Evolutionary conservation across 2,797 vertebrate genomes (phyloP).

Genomic region (Limnodromus scolopaceus): DNA sequence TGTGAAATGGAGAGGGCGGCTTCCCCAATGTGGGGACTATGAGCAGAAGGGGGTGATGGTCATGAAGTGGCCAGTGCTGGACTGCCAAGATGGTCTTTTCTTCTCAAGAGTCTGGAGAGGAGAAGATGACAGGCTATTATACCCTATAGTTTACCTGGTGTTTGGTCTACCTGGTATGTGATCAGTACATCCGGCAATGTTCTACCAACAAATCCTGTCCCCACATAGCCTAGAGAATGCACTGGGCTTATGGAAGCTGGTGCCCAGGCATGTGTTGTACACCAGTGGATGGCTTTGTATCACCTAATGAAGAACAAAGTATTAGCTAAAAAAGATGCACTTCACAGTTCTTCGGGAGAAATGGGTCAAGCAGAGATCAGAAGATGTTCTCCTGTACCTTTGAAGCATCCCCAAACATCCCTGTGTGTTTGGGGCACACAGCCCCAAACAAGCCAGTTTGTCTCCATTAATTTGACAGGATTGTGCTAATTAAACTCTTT

Average conservation of each 20-base stretch:
- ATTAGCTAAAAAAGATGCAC: neutral
- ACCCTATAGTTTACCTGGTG: neutral
- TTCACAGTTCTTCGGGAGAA: neutral
- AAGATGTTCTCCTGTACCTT: neutral
- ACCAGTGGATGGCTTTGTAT: neutral
- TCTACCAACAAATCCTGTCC: neutral
- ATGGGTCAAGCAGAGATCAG: neutral
- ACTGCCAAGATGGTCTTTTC: neutral
- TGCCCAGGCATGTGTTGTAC: neutral
- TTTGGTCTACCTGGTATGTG: neutral
- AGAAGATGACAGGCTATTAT: neutral
- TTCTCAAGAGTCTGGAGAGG: neutral
- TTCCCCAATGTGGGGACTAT: neutral
- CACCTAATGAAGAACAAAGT: neutral
- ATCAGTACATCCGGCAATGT: neutral
- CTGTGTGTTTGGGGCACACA: neutral
- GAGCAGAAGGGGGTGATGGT: neutral
- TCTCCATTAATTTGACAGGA: neutral
- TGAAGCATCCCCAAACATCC: fast-evolving
- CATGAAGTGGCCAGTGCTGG: neutral
- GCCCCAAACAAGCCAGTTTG: neutral
- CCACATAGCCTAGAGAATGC: neutral
- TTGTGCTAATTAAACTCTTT: neutral
- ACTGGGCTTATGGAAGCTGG: neutral
- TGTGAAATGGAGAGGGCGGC: slow-evolving; percentile 51